Base-by-base conservation (phyloP, 2,888 invertebrate species). In the Biston stratarius region DNA sequence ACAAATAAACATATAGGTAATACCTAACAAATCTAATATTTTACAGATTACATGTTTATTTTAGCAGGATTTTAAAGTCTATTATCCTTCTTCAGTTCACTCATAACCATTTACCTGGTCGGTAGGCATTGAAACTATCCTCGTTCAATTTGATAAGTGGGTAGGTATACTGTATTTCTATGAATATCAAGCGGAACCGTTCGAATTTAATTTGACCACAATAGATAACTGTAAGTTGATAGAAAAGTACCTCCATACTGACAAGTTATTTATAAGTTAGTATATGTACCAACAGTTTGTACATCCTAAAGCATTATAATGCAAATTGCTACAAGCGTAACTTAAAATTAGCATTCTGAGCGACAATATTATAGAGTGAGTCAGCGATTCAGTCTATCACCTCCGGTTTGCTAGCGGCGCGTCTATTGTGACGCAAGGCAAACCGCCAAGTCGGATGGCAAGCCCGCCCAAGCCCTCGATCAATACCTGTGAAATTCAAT, bases 281-380 rank as follows among this genome's bases (percentile, higher is more conserved):
- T 49, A 24, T 44, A n/a, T 52, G 53, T 68, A 68, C 24, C 24
- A 24, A 24, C 60, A 67, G 61, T 65, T 62, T 49, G 81, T 85
- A 85, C 85, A 83, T 85, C 83, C 83, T 83, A 89, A 85, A 83
- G 83, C 83, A 91, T 91, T 93, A 90, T 86, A 80, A 92, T 93
- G 92, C 90, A 92, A 93, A 93, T 93, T 88, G 90, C 83, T 89
- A 91, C 91, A 89, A 85, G 91, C 88, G 88, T 90, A 89, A 86
- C 89, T 81, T 86, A 89, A 89, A 89, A 92, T 93, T 93, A 85
- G 89, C 93, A 93, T 93, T 85, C 84, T 82, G 85, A 90, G 84
- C 90, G 92, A 91, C 92, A 91, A 87, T 89, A 90, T 88, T 86
- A 89, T 85, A 85, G 78, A 83, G 84, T 92, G 93, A 93, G 84